phyloP scores from a whole-genome alignment of 1,140 invertebrate species.

The Holcopasites calliopsidis region DNA sequence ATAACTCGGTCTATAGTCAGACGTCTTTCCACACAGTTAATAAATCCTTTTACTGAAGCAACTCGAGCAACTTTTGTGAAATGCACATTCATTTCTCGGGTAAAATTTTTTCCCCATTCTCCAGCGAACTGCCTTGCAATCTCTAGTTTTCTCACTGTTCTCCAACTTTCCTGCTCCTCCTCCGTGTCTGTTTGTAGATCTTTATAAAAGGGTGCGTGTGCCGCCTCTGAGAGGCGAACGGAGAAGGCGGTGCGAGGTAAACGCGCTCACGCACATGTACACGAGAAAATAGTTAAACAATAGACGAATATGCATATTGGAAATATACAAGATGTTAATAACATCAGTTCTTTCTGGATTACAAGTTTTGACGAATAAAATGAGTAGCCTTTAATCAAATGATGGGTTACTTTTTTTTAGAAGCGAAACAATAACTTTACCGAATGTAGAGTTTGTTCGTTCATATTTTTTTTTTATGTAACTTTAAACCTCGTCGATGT shows the following conservation, averaged over 20 bases:
- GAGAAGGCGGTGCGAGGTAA: slow-evolving; percentile 2
- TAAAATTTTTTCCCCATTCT: neutral
- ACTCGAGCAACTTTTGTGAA: neutral
- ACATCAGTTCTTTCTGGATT: too few species aligned
- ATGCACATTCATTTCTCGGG: too few species aligned
- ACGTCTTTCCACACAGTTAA: neutral
- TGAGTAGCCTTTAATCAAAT: too few species aligned
- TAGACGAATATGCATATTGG: too few species aligned
- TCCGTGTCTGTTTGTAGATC: slow-evolving; percentile 23
- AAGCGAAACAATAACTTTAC: too few species aligned
- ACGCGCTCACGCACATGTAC: neutral
- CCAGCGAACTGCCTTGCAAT: neutral
- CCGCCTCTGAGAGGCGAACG: neutral
- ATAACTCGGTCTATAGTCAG: slow-evolving; percentile 4
- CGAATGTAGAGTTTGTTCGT: too few species aligned
- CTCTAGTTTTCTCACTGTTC: neutral
- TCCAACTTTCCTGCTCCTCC: neutral
- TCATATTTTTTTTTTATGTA: too few species aligned
- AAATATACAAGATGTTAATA: too few species aligned
- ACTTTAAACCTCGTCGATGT: too few species aligned
- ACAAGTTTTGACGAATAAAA: too few species aligned
- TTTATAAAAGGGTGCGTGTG: neutral
- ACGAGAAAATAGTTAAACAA: too few species aligned
- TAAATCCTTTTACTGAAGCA: neutral
- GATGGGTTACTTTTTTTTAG: too few species aligned